Conservation (phyloP, 2,888 invertebrate species). For the Xestoiulus laeticollis region DNA sequence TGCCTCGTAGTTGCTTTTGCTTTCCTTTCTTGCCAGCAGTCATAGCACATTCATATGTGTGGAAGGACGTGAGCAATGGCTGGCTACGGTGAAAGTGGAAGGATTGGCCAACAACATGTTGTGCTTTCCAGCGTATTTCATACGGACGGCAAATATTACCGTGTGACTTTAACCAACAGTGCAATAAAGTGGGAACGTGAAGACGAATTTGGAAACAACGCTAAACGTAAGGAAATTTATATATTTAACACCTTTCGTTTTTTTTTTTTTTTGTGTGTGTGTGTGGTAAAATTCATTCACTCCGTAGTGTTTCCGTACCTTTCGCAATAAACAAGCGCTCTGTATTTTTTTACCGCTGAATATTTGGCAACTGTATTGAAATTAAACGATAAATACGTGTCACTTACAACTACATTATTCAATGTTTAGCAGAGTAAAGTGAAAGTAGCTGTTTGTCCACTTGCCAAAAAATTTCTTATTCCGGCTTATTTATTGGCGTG, state of each 20-base stretch:
- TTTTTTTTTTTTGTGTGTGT: not conserved
- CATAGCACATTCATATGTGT: not conserved
- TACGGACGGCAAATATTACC: not conserved
- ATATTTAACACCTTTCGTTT: not conserved
- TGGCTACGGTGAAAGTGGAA: not conserved
- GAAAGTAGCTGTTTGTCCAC: no score
- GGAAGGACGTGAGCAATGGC: not conserved
- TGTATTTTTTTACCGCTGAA: not conserved
- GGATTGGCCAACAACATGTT: conserved; percentile 19
- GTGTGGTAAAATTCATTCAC: not conserved
- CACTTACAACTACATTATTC: no score
- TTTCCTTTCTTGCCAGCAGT: not conserved
- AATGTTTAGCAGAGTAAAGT: no score
- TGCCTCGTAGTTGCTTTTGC: not conserved
- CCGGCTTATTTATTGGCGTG: no score
- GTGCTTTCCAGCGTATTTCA: conserved; percentile 7
- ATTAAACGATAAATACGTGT: not conserved
- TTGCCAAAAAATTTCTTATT: no score
- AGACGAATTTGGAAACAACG: not conserved
- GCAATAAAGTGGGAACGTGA: conserved; percentile 17
- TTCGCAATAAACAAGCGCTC: not conserved
- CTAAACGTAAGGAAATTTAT: not conserved
- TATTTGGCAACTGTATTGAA: not conserved
- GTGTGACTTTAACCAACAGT: conserved; percentile 7
- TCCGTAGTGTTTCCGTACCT: not conserved